Evolutionary conservation across 2,797 vertebrate genomes (phyloP), one percentile per base, ranked within the genome.

Genomic region (Macroramphosus scolopax): DNA sequence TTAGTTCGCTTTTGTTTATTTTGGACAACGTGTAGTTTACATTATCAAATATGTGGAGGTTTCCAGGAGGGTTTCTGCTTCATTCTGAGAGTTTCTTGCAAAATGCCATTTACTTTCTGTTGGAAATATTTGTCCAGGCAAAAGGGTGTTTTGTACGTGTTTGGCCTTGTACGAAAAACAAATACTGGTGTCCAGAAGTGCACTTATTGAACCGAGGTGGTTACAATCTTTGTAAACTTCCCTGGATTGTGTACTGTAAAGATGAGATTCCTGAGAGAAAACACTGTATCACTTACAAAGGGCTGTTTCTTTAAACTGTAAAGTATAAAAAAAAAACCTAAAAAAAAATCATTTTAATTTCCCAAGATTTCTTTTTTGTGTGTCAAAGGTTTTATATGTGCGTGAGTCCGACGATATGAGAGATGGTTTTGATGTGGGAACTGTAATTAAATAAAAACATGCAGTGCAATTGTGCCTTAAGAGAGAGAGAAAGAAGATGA

Each of bases 271-370:
- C 26, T 35, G 29, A 24, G 62, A 56, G 29, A 18, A 37, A 72
- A 76, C 73, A 80, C 81, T 81, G 80, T 87, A 66, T 53, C 29
- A 68, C 68, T 78, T 63, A 53, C 52, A 71, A 68, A 66, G 33
- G 57, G 26, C 49, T 77, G n/a, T n/a, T n/a, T n/a, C n/a, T n/a
- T 72, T 54, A 9, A 45, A n/a, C 15, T 61, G 41, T 67, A 63
- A 68, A 56, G 49, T 63, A 16, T 8, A 22, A 17, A 11, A 7
- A 14, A 29, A 29, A 43, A 47, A 41, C n/a, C n/a, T n/a, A n/a
- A n/a, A n/a, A n/a, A n/a, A n/a, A n/a, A 49, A 66, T 45, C 47
- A 34, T 24, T 44, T n/a, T n/a, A n/a, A 50, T 60, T 56, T 45
- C 28, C 37, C 58, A 12, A n/a, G n/a, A n/a, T 12, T 34, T 29